phyloP scores from a whole-genome alignment of 2,888 invertebrate genomes.

The Melinopterus prodromus region DNA sequence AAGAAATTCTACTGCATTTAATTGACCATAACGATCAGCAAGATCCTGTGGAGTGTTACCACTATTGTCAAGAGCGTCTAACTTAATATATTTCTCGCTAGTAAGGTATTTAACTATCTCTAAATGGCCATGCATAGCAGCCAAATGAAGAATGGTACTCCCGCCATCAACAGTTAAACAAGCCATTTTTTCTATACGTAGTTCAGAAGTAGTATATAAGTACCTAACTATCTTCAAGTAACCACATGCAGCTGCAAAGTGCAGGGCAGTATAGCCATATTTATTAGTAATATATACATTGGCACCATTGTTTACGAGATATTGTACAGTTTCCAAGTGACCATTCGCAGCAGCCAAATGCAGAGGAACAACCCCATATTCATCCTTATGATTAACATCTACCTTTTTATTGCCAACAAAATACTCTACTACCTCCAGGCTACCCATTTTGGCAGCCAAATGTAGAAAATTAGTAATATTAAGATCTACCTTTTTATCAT shows the following conservation, averaged over 20 bases:
- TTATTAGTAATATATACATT: background rate
- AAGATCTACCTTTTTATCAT: too few relatives aligned
- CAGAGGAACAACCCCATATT: background rate
- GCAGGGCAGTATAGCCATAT: background rate
- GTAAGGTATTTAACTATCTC: too few relatives aligned
- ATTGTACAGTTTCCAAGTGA: background rate
- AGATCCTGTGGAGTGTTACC: background rate
- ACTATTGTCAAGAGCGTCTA: background rate
- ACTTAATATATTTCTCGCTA: background rate
- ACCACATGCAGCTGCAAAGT: background rate
- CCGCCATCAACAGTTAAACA: too few relatives aligned
- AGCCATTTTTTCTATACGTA: background rate
- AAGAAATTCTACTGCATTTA: too few relatives aligned
- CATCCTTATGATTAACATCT: too few relatives aligned
- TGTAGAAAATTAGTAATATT: too few relatives aligned
- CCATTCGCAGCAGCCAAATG: background rate
- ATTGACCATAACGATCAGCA: background rate
- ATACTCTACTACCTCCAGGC: too few relatives aligned
- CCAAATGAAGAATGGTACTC: too few relatives aligned
- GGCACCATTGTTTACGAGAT: background rate
- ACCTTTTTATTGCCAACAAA: too few relatives aligned
- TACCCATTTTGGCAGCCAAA: too few relatives aligned
- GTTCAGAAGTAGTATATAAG: background rate
- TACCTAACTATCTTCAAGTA: background rate
- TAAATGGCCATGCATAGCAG: too few relatives aligned